These are phyloP conservation scores for Drosophila pegasa DNA, from an alignment of 2,888 invertebrate species.

Conservation along the genomic window DNA sequence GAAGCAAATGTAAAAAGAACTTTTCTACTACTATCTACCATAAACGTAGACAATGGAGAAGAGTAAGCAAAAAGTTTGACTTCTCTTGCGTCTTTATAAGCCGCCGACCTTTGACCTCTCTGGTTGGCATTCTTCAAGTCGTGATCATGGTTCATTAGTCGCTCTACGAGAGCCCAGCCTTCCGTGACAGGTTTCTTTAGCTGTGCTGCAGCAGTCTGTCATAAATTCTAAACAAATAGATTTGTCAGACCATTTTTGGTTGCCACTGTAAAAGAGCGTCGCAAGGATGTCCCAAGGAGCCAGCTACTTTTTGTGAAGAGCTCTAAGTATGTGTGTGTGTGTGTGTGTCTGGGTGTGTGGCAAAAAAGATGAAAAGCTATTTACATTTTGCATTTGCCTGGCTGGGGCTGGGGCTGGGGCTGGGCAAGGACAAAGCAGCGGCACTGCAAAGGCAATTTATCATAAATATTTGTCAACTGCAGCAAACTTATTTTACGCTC, in stretches of 20 bases:
- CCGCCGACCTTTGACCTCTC: not conserved
- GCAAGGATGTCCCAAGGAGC: conserved; percentile 25
- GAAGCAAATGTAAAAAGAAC: too few relatives aligned
- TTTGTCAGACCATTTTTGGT: conserved; percentile 65
- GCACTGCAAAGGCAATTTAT: conserved; percentile 75
- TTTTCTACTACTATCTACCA: too few relatives aligned
- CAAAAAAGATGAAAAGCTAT: conserved; percentile 67
- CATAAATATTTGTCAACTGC: conserved; percentile 81
- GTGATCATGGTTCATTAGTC: conserved; percentile 56
- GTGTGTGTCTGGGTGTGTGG: conserved; percentile 15
- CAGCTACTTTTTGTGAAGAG: conserved; percentile 14
- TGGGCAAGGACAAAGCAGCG: conserved; percentile 47
- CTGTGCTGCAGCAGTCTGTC: conserved; percentile 49
- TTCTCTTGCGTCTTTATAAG: not conserved
- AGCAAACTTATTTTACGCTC: conserved; percentile 79
- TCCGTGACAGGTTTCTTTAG: conserved; percentile 40
- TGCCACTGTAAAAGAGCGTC: conserved; percentile 32
- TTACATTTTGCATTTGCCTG: conserved; percentile 68
- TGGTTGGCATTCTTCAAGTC: not conserved
- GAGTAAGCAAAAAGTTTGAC: too few relatives aligned
- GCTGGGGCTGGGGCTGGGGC: conserved; percentile 38
- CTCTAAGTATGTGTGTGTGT: conserved; percentile 18
- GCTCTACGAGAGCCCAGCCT: conserved; percentile 30
- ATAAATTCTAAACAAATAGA: conserved; percentile 71
- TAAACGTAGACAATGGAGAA: too few relatives aligned